Base-by-base conservation (phyloP, 2,113 vertebrate species). In the pig (Sus scrofa) region DNA sequence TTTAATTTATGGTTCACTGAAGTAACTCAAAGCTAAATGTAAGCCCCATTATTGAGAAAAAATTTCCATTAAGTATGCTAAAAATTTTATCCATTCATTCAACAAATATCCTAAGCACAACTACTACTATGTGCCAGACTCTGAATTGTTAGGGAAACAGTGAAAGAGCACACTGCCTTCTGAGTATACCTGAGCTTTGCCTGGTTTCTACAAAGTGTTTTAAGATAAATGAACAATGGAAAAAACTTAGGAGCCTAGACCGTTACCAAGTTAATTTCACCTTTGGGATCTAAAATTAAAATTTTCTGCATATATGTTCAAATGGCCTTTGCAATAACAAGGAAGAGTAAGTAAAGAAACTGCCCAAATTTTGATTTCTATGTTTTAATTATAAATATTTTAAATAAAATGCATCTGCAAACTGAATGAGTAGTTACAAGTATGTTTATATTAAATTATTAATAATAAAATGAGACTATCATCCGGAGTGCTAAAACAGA, bases 361-460 rank as follows among this genome's bases (percentile, higher is more conserved):
- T 78, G 62, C 19, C 34, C n/a, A 89, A 20, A 86, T 75, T 82
- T 86, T 93, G 20, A 87, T 63, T 91, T 95, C 67, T 82, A 79
- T 79, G 67, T 73, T 83, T 83, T 82, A 62, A 90, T 65, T 34
- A 86, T 44, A 83, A 68, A 77, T 27, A 82, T 44, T 86, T 89
- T 85, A 26, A 96, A 77, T 84, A 65, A 94, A 89, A 92, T 22
- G 30, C 18, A 79, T n/a, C 44, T 44, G n/a, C 18, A 86, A 94
- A 86, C n/a, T 95, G 27, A 95, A 68, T 50, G 24, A 77, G 12
- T 65, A 91, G 18, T n/a, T 89, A 67, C 39, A 92, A 32, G 52
- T 9, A 86, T 16, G 12, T 22, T 96, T 90, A 93, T 19, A 84
- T 67, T 52, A 79, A 73, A 67, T 90, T 56, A 94, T 74, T 86